Evolutionary conservation across 2,797 vertebrate species (phyloP).

Genomic region (Ammospiza maritima): DNA sequence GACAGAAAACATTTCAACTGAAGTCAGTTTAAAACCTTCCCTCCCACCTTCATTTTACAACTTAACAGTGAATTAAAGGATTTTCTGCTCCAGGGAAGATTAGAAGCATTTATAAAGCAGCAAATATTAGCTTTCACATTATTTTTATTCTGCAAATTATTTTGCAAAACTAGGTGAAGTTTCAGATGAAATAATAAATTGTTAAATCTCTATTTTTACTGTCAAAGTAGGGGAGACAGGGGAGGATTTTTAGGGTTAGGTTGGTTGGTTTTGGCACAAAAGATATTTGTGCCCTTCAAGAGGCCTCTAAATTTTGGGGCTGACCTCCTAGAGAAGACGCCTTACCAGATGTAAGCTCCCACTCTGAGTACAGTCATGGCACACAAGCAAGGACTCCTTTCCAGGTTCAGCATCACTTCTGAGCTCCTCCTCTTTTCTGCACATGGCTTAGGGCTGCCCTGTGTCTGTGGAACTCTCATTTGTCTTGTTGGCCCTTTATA

Average conservation of each 20-base stretch:
- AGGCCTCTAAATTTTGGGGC: background rate
- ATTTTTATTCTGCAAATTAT: background rate
- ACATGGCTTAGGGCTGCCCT: background rate
- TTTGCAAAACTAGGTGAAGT: background rate
- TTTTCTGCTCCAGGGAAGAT: background rate
- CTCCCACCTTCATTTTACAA: background rate
- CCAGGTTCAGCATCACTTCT: background rate
- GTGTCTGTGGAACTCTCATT: background rate
- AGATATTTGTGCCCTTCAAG: background rate
- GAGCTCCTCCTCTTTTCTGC: background rate
- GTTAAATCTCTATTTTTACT: background rate
- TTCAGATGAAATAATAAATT: background rate
- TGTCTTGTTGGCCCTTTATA: background rate
- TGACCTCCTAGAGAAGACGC: background rate
- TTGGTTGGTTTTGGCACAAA: background rate
- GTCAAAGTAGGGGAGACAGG: fast-evolving
- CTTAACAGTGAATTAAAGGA: background rate
- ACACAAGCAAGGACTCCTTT: background rate
- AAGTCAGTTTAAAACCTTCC: background rate
- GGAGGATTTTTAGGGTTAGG: background rate
- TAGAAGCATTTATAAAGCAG: background rate
- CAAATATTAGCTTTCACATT: background rate
- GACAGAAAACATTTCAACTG: background rate
- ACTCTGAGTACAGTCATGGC: background rate
- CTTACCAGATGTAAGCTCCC: background rate